Conservation (phyloP, 2,113 vertebrate genomes). For the Saccopteryx bilineata region DNA sequence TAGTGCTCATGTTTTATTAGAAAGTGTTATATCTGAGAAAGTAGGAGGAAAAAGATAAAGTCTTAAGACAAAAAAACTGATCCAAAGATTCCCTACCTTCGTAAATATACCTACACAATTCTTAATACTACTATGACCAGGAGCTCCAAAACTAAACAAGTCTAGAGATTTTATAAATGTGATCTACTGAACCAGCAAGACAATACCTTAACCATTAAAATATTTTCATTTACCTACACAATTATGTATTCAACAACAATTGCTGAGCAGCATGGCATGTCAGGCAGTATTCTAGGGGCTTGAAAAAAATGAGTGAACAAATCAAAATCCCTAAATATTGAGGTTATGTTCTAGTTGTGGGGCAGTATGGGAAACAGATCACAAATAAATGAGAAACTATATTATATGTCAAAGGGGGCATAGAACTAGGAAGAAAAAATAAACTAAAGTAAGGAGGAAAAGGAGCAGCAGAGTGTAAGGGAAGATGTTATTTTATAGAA, state of each 20-base stretch:
- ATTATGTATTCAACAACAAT: not conserved
- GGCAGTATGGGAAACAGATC: not conserved
- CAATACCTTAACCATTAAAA: not conserved
- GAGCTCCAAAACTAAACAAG: not conserved
- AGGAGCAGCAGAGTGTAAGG: not conserved
- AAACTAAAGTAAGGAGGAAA: not conserved
- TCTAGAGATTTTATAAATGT: not conserved
- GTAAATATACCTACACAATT: not conserved
- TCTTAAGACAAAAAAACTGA: conserved; percentile 24
- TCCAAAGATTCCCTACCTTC: not conserved
- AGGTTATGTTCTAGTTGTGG: not conserved
- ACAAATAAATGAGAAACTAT: not conserved
- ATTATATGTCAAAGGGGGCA: not conserved
- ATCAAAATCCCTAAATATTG: not conserved
- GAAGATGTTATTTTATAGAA: not conserved
- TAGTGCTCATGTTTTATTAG: not conserved
- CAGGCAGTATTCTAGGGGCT: not conserved
- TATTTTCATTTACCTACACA: not conserved
- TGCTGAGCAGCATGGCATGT: not conserved
- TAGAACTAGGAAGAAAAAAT: not conserved
- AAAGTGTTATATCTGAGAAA: conserved; percentile 1
- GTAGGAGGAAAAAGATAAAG: not conserved
- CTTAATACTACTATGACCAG: not conserved
- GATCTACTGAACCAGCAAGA: not conserved
- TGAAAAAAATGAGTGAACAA: not conserved